Evolutionary conservation across 37 sponge, comb jelly and placozoan species (phyloP), one percentile per base, ranked within the genome.

Genomic region (Theonella swinhoei): DNA sequence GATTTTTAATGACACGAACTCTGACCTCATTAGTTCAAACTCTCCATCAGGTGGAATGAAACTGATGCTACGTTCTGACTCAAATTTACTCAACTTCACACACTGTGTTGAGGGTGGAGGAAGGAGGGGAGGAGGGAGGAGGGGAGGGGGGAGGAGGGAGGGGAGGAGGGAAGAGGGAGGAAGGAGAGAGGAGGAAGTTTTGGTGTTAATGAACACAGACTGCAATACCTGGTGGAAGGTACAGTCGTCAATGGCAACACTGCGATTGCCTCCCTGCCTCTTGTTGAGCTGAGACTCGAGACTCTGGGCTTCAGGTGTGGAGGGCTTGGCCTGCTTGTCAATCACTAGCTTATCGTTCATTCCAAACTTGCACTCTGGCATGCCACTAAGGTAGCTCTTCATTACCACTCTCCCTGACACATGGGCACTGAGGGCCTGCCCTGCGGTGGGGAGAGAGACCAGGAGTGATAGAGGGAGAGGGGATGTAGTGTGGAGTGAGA

Each of bases 331-430:
- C 35, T 93, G 91, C 71, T 90, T 93, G 68, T 97, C 98, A 4
- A 95, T 70, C 60, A 95, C 85, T 31, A 97, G 81, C 77, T 97
- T 97, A 68, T 97, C 98, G 77, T 97, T 97, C 95, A 97, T 95
- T 39, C 98, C 98, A 88, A 97, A 97, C 90, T 97, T 97, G 88
- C 98, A 97, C 84, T 97, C 98, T 1, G 98, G 98, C 98, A 97
- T 97, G 0, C 98, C 98, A 34, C 94, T 94, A 30, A 97, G 86
- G 77, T 87, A 97, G 71, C 94, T 90, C 77, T 92, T 92, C 98
- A 97, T 97, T 19, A 93, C 89, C 20, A 97, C 94, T 23, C 92
- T 89, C 58, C 98, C 98, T 19, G 94, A 94, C 28, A 97, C 98
- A 74, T 97, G 98, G 41, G 91, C 72, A 65, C 90, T 91, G 24